Percentiles rank a stretch among this genome's conserved stretches.
These are phyloP conservation scores for Sericinus montela DNA, from an alignment of 2,888 invertebrate genomes.

Conservation along the genomic window DNA sequence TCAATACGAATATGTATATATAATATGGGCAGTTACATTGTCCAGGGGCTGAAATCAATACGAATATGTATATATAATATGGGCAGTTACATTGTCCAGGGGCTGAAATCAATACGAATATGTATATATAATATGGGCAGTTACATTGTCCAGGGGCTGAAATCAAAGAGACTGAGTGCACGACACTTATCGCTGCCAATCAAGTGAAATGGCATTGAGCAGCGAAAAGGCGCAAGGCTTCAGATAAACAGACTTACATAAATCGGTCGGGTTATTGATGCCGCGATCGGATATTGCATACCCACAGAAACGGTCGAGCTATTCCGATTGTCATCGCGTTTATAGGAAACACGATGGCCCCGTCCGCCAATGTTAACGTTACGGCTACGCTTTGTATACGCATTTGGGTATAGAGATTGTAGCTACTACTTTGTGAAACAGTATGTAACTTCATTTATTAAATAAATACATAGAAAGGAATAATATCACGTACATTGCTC, in stretches of 20 bases:
- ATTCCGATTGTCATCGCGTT: constrained; percentile 10
- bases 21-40: too few relatives aligned
- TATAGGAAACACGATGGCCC: constrained; percentile 9
- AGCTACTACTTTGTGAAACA: background rate
- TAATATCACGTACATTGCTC: too few relatives aligned
- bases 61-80: too few relatives aligned
- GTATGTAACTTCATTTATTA: background rate
- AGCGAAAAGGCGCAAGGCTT: constrained; percentile 15
- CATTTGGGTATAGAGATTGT: constrained; percentile 2
- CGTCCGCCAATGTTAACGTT: constrained; percentile 6
- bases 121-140: too few relatives aligned
- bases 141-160: too few relatives aligned
- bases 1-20: too few relatives aligned
- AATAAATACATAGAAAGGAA: background rate
- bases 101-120: too few relatives aligned
- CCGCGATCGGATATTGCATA: constrained; percentile 16
- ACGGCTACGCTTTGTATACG: constrained; percentile 2
- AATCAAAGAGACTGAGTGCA: background rate
- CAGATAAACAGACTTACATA: constrained; percentile 25
- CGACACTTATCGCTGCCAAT: constrained; percentile 5
- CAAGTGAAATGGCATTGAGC: constrained; percentile 6
- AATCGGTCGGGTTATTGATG: constrained; percentile 19
- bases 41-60: too few relatives aligned
- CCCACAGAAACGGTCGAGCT: constrained; percentile 10
- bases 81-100: too few relatives aligned